Evolutionary conservation across 2,888 invertebrate genomes (phyloP), one percentile per base, ranked within the genome.

Genomic region (Tineola bisselliella): DNA sequence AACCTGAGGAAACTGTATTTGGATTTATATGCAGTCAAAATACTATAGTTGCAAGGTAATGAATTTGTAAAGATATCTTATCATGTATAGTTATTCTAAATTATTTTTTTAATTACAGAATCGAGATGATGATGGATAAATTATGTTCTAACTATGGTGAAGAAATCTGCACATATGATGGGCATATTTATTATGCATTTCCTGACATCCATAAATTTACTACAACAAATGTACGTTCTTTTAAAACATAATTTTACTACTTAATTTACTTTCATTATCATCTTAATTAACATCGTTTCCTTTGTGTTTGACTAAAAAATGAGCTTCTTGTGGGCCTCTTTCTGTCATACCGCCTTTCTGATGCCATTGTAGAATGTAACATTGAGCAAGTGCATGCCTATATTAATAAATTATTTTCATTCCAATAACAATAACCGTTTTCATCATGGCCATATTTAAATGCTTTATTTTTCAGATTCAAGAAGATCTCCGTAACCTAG

Each of bases 1-100:
- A 98, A 68, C 93, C 96, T 0, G 89, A 94, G 0, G 99, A 99
- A 79, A 98, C 96, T 81, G 86, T 98, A 11, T 94, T 99, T 74
- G 93, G 96, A 10, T 99, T 99, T 75, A 97, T 99, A 69, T 99
- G 98, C 77, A 98, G 98, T 61, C 95, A 98, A 63, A 99, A 99
- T 76, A 99, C 99, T 80, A 93, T 99, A 74, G 98, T 99, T 67
- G 88, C 91, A 64, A 90, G 95, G 95, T 48, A 48, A 15, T 25
- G 6, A 25, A 25, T 6, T 4, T 6, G 2, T 25, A 25, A 25
- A 13, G 8, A 2, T 44, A 44, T n/a, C n/a, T 33, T 61, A n/a
- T 38, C 44, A 4, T 4, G 25, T 25, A 4, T 25, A 25, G 2
- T 25, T 25, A 25, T n/a, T n/a, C n/a, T n/a, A n/a, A n/a, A n/a